A percentile compares a stretch with the other conserved stretches of the same genome.
phyloP scores from a whole-genome alignment of 2,888 invertebrate genomes.

The Vesta saturnalis region DNA sequence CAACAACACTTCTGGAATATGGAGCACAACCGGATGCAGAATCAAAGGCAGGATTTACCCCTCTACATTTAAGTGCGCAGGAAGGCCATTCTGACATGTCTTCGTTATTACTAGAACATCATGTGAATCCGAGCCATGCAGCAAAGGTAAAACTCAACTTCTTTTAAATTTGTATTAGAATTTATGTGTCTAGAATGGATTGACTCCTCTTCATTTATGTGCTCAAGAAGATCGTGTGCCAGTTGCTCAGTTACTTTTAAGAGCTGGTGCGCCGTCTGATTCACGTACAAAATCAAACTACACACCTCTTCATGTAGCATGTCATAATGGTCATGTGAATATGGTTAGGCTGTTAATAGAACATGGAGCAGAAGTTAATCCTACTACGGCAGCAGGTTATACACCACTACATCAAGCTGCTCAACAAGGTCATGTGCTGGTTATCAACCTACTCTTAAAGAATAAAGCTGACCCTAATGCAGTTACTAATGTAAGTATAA shows the following conservation, averaged over 20 bases:
- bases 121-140: conserved; percentile 84
- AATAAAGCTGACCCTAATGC: conserved; percentile 95
- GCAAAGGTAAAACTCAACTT: conserved; percentile 73
- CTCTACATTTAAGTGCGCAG: conserved; percentile 92
- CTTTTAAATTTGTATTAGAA: not conserved
- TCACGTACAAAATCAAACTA: conserved; percentile 87
- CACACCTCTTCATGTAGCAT: conserved; percentile 95
- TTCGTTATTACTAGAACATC: conserved; percentile 88
- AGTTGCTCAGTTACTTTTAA: conserved; percentile 83
- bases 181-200: conserved; percentile 74
- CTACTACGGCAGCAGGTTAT: conserved; percentile 82
- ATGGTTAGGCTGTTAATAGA: conserved; percentile 91
- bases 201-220: conserved; percentile 94
- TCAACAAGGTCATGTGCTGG: conserved; percentile 96
- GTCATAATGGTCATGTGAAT: conserved; percentile 94
- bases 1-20: conserved; percentile 91
- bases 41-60: conserved; percentile 95
- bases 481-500: conserved; percentile 88
- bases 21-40: conserved; percentile 92
- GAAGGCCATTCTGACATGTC: conserved; percentile 97
- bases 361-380: conserved; percentile 88
- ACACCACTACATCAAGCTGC: conserved; percentile 98
- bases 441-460: conserved; percentile 91
- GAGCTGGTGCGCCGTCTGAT: conserved; percentile 79
- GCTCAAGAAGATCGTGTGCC: conserved; percentile 93